These are phyloP conservation scores for Pachyseris speciosa DNA, from an alignment of 64 coral and sea anemone genomes.

Conservation along the genomic window DNA sequence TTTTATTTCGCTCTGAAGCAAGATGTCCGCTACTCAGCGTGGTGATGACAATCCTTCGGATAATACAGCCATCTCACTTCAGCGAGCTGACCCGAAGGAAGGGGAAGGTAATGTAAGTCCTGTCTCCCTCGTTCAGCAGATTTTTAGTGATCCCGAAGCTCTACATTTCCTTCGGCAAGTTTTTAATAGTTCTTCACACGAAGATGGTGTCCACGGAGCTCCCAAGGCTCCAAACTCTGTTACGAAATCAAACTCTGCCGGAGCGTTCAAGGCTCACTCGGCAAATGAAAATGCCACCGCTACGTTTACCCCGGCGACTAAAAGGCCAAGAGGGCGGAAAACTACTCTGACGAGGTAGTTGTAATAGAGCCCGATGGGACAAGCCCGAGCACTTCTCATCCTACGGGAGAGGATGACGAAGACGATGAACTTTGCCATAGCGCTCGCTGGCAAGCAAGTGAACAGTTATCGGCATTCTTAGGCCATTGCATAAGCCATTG, in stretches of 20 bases:
- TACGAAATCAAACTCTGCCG: not conserved
- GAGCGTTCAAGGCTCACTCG: slow-evolving; percentile 7
- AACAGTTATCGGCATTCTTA: slow-evolving; percentile 27
- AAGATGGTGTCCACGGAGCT: slow-evolving; percentile 2
- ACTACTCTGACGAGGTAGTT: not conserved
- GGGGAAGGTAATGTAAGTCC: slow-evolving; percentile 21
- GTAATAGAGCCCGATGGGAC: not conserved
- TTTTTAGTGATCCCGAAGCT: slow-evolving; percentile 14
- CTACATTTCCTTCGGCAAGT: slow-evolving; percentile 8
- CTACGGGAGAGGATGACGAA: slow-evolving; percentile 1
- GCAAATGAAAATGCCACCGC: slow-evolving; percentile 17
- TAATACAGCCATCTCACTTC: not conserved
- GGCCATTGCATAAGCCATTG: slow-evolving; percentile 34
- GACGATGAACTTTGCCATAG: slow-evolving; percentile 23
- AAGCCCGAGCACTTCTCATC: slow-evolving; percentile 4
- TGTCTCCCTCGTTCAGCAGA: slow-evolving; percentile 1
- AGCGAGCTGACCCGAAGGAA: not conserved
- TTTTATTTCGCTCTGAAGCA: slow-evolving; percentile 18
- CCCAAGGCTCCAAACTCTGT: not conserved
- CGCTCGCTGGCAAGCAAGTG: slow-evolving; percentile 51
- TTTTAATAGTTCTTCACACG: slow-evolving; percentile 17
- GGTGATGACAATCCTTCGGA: not conserved
- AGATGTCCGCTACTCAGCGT: not conserved
- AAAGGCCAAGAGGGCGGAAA: slow-evolving; percentile 24
- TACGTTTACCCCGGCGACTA: slow-evolving; percentile 1